Conservation (phyloP, 53 echinoderm and acorn worm species). For the Hippasteria phrygiana region DNA sequence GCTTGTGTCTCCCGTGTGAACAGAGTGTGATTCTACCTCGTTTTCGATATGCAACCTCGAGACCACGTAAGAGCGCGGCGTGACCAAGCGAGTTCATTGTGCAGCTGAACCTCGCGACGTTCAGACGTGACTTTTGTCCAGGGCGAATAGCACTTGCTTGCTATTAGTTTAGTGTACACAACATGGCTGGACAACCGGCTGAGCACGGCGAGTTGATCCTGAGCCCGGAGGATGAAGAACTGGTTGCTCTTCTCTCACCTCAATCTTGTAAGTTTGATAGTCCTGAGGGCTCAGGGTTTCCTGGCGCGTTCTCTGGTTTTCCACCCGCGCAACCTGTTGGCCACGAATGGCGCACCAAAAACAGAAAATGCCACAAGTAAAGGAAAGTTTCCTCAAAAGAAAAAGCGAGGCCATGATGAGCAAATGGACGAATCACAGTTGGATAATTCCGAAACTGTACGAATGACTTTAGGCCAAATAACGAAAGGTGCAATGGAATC, state of each 20-base stretch:
- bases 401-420: background rate
- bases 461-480: background rate
- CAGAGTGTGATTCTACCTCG: too few species aligned
- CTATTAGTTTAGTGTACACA: too few species aligned
- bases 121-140: too few species aligned
- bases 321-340: background rate
- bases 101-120: too few species aligned
- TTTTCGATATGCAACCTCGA: too few species aligned
- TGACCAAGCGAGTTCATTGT: too few species aligned
- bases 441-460: background rate
- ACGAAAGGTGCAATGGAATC: conserved; percentile 1
- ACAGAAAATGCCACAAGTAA: background rate
- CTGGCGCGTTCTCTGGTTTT: background rate
- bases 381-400: background rate
- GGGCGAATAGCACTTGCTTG: too few species aligned
- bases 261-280: too few species aligned
- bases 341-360: background rate
- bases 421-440: background rate
- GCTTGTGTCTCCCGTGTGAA: too few species aligned
- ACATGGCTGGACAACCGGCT: background rate
- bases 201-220: background rate
- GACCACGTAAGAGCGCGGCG: too few species aligned
- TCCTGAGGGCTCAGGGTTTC: background rate
- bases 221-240: background rate
- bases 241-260: background rate